phyloP scores from a whole-genome alignment of 2,797 vertebrate genomes.

The Agapornis canus region DNA sequence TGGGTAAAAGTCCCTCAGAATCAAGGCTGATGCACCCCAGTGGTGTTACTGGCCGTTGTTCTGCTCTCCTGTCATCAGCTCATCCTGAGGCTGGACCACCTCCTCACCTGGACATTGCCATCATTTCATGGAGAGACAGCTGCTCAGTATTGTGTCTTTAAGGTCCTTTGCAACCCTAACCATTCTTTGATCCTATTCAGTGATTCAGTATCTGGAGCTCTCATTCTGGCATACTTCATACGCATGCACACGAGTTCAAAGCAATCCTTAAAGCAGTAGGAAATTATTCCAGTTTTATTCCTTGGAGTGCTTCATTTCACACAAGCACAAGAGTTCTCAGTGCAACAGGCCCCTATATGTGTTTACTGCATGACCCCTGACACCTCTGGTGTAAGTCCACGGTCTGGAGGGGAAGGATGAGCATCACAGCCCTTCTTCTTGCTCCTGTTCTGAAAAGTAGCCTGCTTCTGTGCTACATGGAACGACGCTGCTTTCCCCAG shows the following conservation, averaged over 20 bases:
- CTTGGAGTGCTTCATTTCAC: not conserved
- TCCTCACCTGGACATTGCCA: not conserved
- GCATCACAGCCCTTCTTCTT: not conserved
- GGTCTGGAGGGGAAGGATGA: not conserved
- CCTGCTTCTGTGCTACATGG: not conserved
- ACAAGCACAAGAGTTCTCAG: fast-evolving
- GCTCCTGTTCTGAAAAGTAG: not conserved
- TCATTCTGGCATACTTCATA: fast-evolving
- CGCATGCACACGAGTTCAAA: not conserved
- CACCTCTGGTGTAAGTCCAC: not conserved
- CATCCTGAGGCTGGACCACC: too few species aligned
- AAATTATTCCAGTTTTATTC: not conserved
- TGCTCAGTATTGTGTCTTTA: not conserved
- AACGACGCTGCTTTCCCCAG: slow-evolving; percentile 6
- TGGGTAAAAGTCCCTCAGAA: not conserved
- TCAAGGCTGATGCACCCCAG: not conserved
- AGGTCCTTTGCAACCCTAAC: not conserved
- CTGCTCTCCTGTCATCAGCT: not conserved
- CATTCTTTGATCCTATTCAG: not conserved
- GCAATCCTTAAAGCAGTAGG: not conserved
- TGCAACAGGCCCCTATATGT: not conserved
- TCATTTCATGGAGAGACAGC: not conserved
- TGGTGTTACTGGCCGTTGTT: not conserved
- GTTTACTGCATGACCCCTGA: not conserved
- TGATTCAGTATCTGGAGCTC: not conserved